These are phyloP conservation scores for Parnassius smintheus DNA, from an alignment of 2,888 invertebrate species.

Conservation along the genomic window DNA sequence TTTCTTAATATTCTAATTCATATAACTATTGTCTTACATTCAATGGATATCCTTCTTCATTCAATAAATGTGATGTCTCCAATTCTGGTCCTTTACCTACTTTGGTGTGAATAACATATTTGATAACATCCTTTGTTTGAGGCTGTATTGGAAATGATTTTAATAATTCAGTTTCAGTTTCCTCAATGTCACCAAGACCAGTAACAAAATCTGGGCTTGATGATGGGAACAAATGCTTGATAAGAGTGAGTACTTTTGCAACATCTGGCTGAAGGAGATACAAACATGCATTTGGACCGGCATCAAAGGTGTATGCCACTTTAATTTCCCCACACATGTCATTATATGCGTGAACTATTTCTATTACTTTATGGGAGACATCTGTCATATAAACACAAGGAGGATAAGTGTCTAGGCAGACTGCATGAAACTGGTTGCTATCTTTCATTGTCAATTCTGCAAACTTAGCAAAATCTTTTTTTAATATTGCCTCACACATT, in stretches of 20 bases:
- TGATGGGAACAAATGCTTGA: conserved; percentile 88
- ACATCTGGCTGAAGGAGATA: conserved; percentile 90
- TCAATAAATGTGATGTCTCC: conserved; percentile 61
- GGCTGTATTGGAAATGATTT: conserved; percentile 55
- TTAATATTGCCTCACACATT: conserved; percentile 80
- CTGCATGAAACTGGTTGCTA: conserved; percentile 98
- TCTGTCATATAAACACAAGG: conserved; percentile 97
- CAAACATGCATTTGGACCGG: conserved; percentile 97
- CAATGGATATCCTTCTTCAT: conserved; percentile 50
- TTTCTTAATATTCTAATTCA: neutral
- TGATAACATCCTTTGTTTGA: conserved; percentile 81
- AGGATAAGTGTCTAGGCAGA: conserved; percentile 95
- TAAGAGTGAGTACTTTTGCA: conserved; percentile 83
- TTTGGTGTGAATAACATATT: conserved; percentile 91
- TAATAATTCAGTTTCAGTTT: conserved; percentile 40
- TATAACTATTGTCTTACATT: conserved; percentile 17
- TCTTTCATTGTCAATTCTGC: conserved; percentile 98
- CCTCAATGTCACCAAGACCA: conserved; percentile 45
- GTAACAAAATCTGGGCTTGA: conserved; percentile 60
- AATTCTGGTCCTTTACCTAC: conserved; percentile 89
- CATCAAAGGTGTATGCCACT: conserved; percentile 98
- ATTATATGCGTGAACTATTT: conserved; percentile 93
- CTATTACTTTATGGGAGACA: conserved; percentile 89
- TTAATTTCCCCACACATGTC: conserved; percentile 81
- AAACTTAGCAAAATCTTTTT: conserved; percentile 89